phyloP scores from a whole-genome alignment of 2,113 vertebrate species.

The Podarcis raffonei region DNA sequence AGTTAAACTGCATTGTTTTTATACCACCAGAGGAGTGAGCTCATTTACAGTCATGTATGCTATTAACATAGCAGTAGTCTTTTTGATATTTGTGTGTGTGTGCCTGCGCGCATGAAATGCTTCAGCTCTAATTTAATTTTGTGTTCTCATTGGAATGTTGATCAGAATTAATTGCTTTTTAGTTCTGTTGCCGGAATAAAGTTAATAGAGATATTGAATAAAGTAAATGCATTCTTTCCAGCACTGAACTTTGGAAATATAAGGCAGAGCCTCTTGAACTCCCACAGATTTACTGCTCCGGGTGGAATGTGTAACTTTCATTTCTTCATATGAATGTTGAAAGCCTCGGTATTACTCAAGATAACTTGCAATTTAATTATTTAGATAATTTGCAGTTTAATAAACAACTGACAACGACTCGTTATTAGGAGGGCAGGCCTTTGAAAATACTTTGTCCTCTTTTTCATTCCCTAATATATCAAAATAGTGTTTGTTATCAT shows the following conservation, averaged over 20 bases:
- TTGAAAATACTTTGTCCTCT: neutral
- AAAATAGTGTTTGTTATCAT: neutral
- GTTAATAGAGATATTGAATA: slow-evolving; percentile 36
- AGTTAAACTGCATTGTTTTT: slow-evolving; percentile 13
- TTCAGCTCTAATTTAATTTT: slow-evolving; percentile 26
- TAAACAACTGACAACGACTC: neutral
- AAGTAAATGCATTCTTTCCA: neutral
- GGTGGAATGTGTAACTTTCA: neutral
- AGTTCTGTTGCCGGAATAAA: slow-evolving; percentile 22
- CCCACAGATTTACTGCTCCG: neutral
- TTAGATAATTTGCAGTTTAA: neutral
- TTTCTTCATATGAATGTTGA: neutral
- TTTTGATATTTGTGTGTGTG: neutral
- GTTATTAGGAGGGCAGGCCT: neutral
- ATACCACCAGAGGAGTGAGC: neutral
- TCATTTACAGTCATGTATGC: neutral
- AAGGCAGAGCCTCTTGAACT: neutral
- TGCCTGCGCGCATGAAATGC: neutral
- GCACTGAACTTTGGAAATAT: neutral
- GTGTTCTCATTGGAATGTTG: slow-evolving; percentile 17
- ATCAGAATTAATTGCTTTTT: slow-evolving; percentile 37
- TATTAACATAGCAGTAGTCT: slow-evolving; percentile 1
- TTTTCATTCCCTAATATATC: neutral
- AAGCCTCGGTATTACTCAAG: too few species aligned
- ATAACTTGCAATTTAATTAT: neutral